Conservation (phyloP, 2,113 vertebrate genomes). For the Murina feae region DNA sequence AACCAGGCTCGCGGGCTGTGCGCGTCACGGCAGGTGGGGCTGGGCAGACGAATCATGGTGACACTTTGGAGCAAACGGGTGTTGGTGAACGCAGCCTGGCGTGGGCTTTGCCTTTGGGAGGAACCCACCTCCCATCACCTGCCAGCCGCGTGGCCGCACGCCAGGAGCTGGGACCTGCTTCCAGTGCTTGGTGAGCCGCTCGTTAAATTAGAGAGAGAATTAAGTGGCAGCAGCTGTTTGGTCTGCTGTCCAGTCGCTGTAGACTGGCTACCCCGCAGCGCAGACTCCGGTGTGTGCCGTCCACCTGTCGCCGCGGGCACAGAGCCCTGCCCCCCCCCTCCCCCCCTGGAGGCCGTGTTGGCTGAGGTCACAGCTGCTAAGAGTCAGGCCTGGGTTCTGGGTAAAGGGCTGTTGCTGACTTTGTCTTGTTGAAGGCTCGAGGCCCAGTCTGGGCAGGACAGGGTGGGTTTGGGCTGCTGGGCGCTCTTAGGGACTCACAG, state of each 20-base stretch:
- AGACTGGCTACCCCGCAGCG: conserved; percentile 4
- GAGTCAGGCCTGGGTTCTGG: conserved; percentile 32
- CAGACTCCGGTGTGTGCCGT: neutral
- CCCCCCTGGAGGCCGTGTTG: conserved; percentile 47
- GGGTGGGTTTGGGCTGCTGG: neutral
- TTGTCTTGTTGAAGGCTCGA: neutral
- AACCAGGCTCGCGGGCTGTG: no score
- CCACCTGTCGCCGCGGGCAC: no score
- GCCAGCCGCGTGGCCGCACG: neutral
- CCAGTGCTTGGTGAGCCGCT: conserved; percentile 38
- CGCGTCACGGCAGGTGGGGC: neutral
- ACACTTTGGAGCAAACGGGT: neutral
- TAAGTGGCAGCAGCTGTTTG: conserved; percentile 52
- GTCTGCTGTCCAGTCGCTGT: conserved; percentile 37
- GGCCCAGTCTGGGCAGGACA: neutral
- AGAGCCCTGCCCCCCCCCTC: neutral
- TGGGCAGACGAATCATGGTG: neutral
- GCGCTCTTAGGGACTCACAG: neutral
- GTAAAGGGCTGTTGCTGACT: neutral
- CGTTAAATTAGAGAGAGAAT: conserved; percentile 29
- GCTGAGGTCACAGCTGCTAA: conserved; percentile 44
- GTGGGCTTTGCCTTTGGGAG: neutral
- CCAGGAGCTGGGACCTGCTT: conserved; percentile 17
- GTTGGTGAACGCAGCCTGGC: neutral
- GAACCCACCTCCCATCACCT: neutral